Base-by-base conservation (phyloP, 2,888 invertebrate genomes). In the Junonia oenone region DNA sequence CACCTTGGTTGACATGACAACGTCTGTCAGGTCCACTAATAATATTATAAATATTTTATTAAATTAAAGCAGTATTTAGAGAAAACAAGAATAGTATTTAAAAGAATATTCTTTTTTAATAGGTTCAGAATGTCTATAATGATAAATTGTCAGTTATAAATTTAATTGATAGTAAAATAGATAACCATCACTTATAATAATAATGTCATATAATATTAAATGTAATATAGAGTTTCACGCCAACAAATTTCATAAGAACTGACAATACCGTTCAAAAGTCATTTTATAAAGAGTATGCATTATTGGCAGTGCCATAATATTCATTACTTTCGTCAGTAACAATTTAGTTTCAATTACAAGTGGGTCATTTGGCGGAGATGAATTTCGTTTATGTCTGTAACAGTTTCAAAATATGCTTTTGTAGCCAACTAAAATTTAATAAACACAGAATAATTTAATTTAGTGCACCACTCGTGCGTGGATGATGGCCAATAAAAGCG, bases 361-460 rank as follows among this genome's bases (percentile, higher is more conserved):
- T 69, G 69, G 70, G 76, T 73, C 75, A 77, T 79, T 83, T 83
- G 83, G 81, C 76, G 61, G 65, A 73, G 66, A 71, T 70, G 70
- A 72, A 75, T 76, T 73, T 73, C 74, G 73, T 79, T 79, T 76
- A 65, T 63, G 71, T 68, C 71, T 73, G 71, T 73, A 72, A 78
- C 76, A 77, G 70, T 82, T 81, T 83, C 75, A 81, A 83, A 83
- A 78, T 78, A 81, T 75, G 75, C 71, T 72, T 71, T 70, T 68
- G 65, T 69, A 77, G 87, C 88, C 88, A 87, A 83, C 80, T 77
- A 70, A 78, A 83, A 86, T 83, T 88, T 84, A 87, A 87, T 88
- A 88, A 88, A 83, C 85, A 83, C 71, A 75, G 81, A 75, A 83
- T 86, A 83, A 87, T 86, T 87, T 82, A 85, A 88, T 89, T 81